phyloP scores from a whole-genome alignment of 2,888 invertebrate species.

The Pecten maximus region DNA sequence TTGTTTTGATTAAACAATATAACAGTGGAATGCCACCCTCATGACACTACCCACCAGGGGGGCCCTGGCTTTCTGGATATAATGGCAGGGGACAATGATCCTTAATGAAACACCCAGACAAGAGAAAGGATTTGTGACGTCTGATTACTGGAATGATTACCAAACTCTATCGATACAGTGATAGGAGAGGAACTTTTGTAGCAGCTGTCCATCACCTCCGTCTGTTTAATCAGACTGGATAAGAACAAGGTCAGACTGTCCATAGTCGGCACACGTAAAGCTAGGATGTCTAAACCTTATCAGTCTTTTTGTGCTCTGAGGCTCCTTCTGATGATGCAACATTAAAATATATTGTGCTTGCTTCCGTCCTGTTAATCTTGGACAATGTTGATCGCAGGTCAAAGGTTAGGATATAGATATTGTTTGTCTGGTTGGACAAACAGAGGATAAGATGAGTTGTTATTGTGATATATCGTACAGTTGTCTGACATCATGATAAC shows the following conservation, averaged over 20 bases:
- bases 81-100: background rate
- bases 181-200: background rate
- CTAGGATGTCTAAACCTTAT: background rate
- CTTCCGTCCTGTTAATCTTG: background rate
- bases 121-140: background rate
- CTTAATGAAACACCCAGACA: slow-evolving; percentile 17
- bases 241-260: background rate
- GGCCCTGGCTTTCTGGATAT: background rate
- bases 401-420: background rate
- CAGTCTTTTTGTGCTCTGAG: background rate
- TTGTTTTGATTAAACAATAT: background rate
- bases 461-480: background rate
- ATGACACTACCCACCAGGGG: background rate
- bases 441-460: background rate
- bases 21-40: background rate
- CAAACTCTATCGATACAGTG: background rate
- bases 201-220: background rate
- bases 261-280: background rate
- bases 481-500: background rate
- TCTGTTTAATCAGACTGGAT: slow-evolving; percentile 1
- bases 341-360: background rate
- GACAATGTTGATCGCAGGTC: background rate
- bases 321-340: background rate
- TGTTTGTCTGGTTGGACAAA: background rate
- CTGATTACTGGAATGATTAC: background rate